Base-by-base conservation (phyloP, 92 coral and sea anemone species). In the Porites cylindrica region DNA sequence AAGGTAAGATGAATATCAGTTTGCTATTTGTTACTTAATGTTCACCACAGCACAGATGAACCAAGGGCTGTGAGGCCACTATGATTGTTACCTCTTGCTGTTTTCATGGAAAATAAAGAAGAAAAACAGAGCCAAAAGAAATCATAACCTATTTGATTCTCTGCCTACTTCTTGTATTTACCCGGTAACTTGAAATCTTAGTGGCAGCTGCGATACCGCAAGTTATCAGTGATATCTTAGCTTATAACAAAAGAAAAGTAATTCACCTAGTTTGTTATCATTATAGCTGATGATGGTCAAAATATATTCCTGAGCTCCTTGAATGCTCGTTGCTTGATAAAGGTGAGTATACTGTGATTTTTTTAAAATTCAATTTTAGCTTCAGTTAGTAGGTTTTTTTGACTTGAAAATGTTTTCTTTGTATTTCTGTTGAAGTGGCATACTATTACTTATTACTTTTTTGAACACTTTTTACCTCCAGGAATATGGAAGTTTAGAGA, bases 401-500 rank as follows among this genome's bases (percentile, higher is more conserved):
- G 47, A 7, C 47, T 38, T 38, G 47, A 38, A 38, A 38, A 38
- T 38, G 47, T 3, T 38, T 38, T 38, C 47, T 38, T 38, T 38
- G 47, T 38, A 38, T 38, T 38, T 3, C 5, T 38, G 47, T 38
- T 38, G 7, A 38, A 38, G 47, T 38, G 47, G 47, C 0, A 38
- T 38, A 4, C 47, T 38, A 0, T 38, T 38, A 38, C 47, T 38
- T 38, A 38, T 38, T 38, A 38, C 47, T 38, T 38, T 38, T 38
- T 38, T 4, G 47, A 38, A 38, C 47, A 38, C 5, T 38, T 71
- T 29, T 58, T 56, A 47, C 68, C 24, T 88, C 14, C 90, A 96
- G 99, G 99, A 96, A 82, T 96, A 95, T 91, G 99, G 99, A 13
- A 91, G 98, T 79, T 83, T 96, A 77, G 99, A 95, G 83, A 77